Conservation (phyloP, 1,140 invertebrate species). For the Drosophila pectinifera region DNA sequence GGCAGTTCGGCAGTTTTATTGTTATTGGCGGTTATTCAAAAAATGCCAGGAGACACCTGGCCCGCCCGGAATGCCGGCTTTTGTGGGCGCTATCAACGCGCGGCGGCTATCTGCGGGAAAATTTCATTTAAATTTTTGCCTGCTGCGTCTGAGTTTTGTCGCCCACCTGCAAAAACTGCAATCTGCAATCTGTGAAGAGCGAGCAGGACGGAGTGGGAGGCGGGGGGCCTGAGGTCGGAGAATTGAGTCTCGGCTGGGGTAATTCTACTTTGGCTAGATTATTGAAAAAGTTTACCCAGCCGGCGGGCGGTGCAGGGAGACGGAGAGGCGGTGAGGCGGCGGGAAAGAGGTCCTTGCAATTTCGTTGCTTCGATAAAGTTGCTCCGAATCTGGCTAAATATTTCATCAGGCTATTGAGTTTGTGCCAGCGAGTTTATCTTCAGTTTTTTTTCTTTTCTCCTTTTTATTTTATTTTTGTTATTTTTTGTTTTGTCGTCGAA, state of each 20-base stretch:
- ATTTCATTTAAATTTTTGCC: constrained; percentile 74
- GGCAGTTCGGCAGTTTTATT: constrained; percentile 78
- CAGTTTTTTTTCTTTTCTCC: constrained; percentile 43
- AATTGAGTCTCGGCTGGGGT: constrained; percentile 51
- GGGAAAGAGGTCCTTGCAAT: constrained; percentile 47
- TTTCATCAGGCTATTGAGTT: constrained; percentile 75
- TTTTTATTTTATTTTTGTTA: constrained; percentile 37
- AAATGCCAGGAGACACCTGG: constrained; percentile 58
- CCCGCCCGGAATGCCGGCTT: constrained; percentile 18
- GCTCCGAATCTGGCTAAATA: constrained; percentile 68
- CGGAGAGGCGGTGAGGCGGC: constrained; percentile 5
- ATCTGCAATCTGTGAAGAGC: constrained; percentile 26
- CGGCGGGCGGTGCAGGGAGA: constrained; percentile 1
- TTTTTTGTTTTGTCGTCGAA: constrained; percentile 53
- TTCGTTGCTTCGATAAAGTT: constrained; percentile 68
- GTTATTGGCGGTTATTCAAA: constrained; percentile 76
- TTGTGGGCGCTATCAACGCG: constrained; percentile 55
- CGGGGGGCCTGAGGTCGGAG: constrained; percentile 28
- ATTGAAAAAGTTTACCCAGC: constrained; percentile 75
- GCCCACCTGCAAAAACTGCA: constrained; percentile 55
- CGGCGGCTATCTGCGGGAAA: constrained; percentile 58
- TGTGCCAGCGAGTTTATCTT: constrained; percentile 73
- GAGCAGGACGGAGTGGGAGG: not conserved
- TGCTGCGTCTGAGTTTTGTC: constrained; percentile 63
- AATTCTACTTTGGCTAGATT: constrained; percentile 70